Base-by-base conservation (phyloP, 2,888 invertebrate species). In the Diploptera punctata region DNA sequence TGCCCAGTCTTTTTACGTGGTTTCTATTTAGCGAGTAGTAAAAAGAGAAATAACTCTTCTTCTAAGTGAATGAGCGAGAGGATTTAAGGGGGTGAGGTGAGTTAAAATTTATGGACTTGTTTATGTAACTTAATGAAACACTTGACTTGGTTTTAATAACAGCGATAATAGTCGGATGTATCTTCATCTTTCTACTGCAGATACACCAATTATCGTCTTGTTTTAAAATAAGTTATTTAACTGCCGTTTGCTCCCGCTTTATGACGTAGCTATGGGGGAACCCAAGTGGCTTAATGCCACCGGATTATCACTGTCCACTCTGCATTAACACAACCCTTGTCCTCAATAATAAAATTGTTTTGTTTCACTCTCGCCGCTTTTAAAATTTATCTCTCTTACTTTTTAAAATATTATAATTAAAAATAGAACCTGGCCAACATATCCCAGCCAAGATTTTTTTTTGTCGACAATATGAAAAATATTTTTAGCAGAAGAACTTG, bases 201-300 rank as follows among this genome's bases (percentile, higher is more conserved):
- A 57, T 29, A 29, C n/a, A 57, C 16, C 24, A 52, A 52, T 29
- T 57, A 31, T 2, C 29, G 57, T 29, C 57, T 57, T 29, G 10
- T 19, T 62, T 62, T 13, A 62, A 62, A 62, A 62, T 62, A 16
- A 62, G 62, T 62, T 62, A 62, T 38, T 62, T 43, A 62, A 62
- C 62, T 38, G 24, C 13, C 19, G 24, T 62, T 62, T 52, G 9
- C 4, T 19, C 52, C 24, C 24, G 52, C 24, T 19, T 24, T 52
- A 52, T 52, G n/a, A 52, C 24, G 24, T 52, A n/a, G n/a, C n/a
- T 13, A 52, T 9, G 24, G 52, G 52, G 38, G 52, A 24, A 24
- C 10, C 9, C 10, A 24, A 24, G 24, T 24, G 13, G 24, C 52
- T 52, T 52, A 52, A 52, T 52, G 52, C 52, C 13, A 24, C 24